Conservation (phyloP, 2,797 vertebrate genomes). For the Catamblyrhynchus diadema region DNA sequence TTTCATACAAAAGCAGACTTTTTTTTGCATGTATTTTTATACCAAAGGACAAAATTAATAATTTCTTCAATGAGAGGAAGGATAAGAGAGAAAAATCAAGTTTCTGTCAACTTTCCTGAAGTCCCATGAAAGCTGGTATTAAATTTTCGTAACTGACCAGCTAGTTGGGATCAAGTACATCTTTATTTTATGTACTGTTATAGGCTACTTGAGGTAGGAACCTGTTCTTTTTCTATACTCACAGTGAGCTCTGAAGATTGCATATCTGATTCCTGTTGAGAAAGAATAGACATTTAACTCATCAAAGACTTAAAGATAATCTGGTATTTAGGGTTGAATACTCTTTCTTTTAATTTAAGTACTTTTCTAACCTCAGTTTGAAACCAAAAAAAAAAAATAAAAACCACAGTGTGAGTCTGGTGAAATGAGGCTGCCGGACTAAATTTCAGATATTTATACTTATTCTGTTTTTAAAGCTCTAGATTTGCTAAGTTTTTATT, state of each 20-base stretch:
- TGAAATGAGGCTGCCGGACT: not conserved
- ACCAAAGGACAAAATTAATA: not conserved
- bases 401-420: not conserved
- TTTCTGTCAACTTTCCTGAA: not conserved
- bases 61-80: not conserved
- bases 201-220: not conserved
- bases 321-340: not conserved
- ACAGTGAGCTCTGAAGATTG: not conserved
- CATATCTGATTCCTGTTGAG: not conserved
- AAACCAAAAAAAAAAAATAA: constrained; percentile 16
- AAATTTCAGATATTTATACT: not conserved
- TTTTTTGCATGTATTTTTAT: not conserved
- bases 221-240: not conserved
- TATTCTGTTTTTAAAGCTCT: not conserved
- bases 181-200: not conserved
- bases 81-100: not conserved
- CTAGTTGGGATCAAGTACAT: not conserved
- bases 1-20: not conserved
- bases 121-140: not conserved
- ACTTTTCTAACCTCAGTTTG: not conserved
- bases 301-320: not conserved
- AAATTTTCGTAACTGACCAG: not conserved
- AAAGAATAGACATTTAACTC: not conserved
- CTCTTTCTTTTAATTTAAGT: not conserved
- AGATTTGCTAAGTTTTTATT: not conserved